Evolutionary conservation across 53 echinoderm and acorn worm species (phyloP).

Genomic region (Arbacia lixula): DNA sequence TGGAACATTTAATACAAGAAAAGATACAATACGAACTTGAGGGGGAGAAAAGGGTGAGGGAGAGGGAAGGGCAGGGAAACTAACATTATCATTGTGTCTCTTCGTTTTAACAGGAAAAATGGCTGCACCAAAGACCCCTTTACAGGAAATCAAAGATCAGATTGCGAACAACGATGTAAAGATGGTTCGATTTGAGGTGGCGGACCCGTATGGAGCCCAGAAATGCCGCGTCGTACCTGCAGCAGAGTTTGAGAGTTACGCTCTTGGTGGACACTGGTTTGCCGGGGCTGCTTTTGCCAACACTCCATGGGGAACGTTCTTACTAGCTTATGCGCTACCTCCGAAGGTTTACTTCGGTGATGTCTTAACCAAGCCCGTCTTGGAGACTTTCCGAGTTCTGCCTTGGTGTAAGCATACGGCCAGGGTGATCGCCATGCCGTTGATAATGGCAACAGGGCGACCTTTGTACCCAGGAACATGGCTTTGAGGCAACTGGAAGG

Average conservation of each 20-base stretch:
- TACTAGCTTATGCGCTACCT: background rate
- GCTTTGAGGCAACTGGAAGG: background rate
- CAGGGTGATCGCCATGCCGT: background rate
- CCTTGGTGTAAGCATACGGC: background rate
- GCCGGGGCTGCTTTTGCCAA: no score
- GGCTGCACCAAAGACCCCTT: no score
- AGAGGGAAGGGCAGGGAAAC: no score
- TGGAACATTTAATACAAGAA: no score
- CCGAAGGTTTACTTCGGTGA: background rate
- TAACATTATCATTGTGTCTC: no score
- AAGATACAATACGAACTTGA: no score
- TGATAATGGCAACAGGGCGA: background rate
- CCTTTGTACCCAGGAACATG: background rate
- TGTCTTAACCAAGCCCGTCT: background rate
- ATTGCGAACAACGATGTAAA: no score
- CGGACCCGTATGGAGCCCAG: background rate
- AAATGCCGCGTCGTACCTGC: background rate
- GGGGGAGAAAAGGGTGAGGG: no score
- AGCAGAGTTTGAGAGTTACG: background rate
- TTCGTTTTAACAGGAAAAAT: no score
- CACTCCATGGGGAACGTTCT: no score
- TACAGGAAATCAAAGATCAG: no score
- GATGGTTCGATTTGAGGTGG: background rate
- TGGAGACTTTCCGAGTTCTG: background rate
- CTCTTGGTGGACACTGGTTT: no score